Percentiles rank a stretch among this genome's conserved stretches.
Conservation (phyloP, 2,113 vertebrate species). For the Corvus moneduloides region DNA sequence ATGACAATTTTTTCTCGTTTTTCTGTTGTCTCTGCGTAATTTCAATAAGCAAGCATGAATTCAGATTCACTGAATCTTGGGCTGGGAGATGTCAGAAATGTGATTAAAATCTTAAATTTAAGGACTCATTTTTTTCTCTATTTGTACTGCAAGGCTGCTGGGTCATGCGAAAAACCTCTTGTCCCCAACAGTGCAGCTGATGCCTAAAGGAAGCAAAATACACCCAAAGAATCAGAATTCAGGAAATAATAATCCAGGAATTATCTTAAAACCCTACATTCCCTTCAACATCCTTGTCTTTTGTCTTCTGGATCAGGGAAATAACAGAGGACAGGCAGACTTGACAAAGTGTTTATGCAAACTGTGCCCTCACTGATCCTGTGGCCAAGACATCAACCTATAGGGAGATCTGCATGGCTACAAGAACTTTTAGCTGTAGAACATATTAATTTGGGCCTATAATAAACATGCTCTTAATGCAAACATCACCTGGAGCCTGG, state of each 20-base stretch:
- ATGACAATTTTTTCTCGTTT: neutral
- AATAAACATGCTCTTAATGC: neutral
- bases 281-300: neutral
- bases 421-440: neutral
- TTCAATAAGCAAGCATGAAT: neutral
- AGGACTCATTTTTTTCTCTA: neutral
- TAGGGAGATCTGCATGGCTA: neutral
- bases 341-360: neutral
- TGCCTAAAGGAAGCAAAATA: neutral
- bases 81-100: neutral
- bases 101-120: neutral
- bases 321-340: neutral
- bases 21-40: neutral
- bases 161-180: neutral
- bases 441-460: rapidly evolving
- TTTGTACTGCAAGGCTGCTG: neutral
- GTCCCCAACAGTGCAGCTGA: neutral
- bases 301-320: neutral
- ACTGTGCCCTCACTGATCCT: neutral
- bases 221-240: neutral
- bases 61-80: neutral
- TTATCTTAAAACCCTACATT: neutral
- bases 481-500: neutral
- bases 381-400: neutral
- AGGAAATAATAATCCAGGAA: neutral